Conservation (phyloP, 2,797 vertebrate genomes). For the Cryptoblepharus egeriae region DNA sequence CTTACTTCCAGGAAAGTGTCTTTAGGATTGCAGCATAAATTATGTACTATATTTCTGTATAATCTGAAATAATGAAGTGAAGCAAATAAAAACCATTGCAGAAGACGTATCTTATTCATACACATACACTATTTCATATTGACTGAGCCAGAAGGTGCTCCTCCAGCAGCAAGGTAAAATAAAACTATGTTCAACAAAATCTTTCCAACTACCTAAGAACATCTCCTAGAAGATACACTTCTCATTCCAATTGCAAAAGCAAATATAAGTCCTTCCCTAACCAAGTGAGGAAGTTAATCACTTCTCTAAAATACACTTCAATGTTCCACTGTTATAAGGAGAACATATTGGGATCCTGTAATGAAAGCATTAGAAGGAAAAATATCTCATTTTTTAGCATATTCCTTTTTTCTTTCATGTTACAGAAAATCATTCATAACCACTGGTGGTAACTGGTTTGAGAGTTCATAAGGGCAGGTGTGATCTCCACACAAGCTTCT, state of each 20-base stretch:
- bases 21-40: no score
- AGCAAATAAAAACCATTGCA: background rate
- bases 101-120: conserved; percentile 35
- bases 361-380: background rate
- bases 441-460: background rate
- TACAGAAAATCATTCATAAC: background rate
- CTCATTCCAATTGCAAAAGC: background rate
- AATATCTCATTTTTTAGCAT: background rate
- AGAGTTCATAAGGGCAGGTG: background rate
- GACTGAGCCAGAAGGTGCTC: conserved; percentile 53
- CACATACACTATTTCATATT: conserved; percentile 6
- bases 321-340: background rate
- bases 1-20: no score
- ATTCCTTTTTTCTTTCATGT: background rate
- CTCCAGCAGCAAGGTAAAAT: conserved; percentile 20
- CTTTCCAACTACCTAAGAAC: conserved; percentile 38
- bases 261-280: background rate
- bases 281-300: background rate
- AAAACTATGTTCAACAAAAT: conserved; percentile 29
- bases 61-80: background rate
- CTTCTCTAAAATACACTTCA: conserved; percentile 17
- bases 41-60: background rate
- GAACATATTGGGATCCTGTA: conserved; percentile 1
- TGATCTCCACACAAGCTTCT: no score
- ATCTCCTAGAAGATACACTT: conserved; percentile 34